Conservation (phyloP, 2,113 vertebrate genomes). For the Chamaea fasciata region DNA sequence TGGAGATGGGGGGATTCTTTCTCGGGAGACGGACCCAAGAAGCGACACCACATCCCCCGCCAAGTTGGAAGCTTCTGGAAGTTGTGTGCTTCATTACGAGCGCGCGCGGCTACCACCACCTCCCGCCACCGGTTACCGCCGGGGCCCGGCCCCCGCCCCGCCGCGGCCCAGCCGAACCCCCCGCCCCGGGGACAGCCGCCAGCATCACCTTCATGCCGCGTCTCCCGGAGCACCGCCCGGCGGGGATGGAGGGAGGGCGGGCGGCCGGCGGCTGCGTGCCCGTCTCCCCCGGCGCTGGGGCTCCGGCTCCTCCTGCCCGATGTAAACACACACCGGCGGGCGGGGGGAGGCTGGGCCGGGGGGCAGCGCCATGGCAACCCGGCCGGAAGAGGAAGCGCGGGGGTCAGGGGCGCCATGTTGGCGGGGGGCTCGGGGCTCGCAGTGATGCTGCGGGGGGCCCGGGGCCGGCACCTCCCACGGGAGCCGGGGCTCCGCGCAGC, state of each 20-base stretch:
- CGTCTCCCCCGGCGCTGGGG: not conserved
- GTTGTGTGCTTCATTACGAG: not conserved
- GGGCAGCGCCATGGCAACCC: constrained; percentile 45
- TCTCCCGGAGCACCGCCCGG: constrained; percentile 5
- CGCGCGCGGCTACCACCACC: not conserved
- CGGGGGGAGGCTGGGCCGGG: not conserved
- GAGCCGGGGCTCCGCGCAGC: not conserved
- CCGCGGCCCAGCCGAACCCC: not conserved
- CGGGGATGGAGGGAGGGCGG: not conserved
- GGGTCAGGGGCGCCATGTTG: constrained; percentile 21
- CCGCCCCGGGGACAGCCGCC: not conserved
- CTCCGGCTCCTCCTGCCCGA: constrained; percentile 17
- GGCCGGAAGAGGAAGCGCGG: constrained; percentile 49
- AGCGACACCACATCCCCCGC: not conserved
- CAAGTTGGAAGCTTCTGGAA: constrained; percentile 39
- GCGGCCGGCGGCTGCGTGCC: not conserved
- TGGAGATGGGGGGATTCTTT: not conserved
- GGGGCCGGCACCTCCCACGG: accelerated
- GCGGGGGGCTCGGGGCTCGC: not conserved
- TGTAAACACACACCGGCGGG: constrained; percentile 33
- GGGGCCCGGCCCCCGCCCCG: not conserved
- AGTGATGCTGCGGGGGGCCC: accelerated
- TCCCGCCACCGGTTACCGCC: not conserved
- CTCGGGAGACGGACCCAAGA: not conserved
- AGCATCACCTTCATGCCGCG: constrained; percentile 55